Evolutionary conservation across 2,888 invertebrate genomes (phyloP).

Genomic region (Daptonema setosum): DNA sequence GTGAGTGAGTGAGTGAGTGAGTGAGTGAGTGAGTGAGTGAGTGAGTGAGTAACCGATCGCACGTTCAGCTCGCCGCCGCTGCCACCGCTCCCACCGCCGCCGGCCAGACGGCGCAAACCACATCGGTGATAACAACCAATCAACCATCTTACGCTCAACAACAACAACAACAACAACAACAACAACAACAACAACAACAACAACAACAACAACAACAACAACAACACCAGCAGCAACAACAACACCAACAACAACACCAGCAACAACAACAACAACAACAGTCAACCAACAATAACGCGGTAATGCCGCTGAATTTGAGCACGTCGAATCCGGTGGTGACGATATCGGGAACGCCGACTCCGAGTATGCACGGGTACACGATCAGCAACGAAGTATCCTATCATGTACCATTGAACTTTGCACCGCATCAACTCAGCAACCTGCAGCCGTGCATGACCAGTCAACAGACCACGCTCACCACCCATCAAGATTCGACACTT

Average conservation of each 20-base stretch:
- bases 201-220: conserved; percentile 1
- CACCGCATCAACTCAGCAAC: background rate
- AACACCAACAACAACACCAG: background rate
- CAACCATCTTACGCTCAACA: too few relatives aligned
- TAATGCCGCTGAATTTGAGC: background rate
- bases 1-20: background rate
- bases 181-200: background rate
- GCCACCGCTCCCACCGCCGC: too few relatives aligned
- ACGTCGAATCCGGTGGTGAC: too few relatives aligned
- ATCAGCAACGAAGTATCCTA: background rate
- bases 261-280: background rate
- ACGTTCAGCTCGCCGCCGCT: too few relatives aligned
- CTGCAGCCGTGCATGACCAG: background rate
- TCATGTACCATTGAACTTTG: background rate
- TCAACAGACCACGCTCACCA: background rate
- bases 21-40: too few relatives aligned
- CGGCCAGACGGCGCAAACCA: background rate
- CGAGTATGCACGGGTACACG: background rate
- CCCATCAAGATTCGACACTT: background rate
- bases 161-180: background rate
- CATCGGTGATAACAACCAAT: background rate
- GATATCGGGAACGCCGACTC: background rate
- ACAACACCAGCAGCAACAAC: background rate
- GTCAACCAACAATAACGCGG: background rate
- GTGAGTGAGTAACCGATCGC: too few relatives aligned